A percentile compares a stretch with the other conserved stretches of the same genome.
These are phyloP conservation scores for Chaunax sp. DNA, from an alignment of 2,797 vertebrate genomes.

Conservation along the genomic window DNA sequence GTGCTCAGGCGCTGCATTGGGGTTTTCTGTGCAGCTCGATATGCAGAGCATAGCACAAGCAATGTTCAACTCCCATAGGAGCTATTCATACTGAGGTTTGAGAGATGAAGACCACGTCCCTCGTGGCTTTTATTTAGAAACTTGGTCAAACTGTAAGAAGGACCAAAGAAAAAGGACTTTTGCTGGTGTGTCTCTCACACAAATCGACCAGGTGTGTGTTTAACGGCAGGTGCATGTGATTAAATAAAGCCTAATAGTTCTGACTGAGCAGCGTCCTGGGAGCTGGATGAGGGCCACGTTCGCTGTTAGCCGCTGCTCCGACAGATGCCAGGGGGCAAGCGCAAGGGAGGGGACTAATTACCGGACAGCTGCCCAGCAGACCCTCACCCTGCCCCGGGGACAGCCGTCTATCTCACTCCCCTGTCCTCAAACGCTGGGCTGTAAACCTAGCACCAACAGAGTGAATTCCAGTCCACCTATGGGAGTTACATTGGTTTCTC, in stretches of 20 bases:
- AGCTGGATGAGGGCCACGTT: conserved; percentile 76
- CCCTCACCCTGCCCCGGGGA: conserved; percentile 79
- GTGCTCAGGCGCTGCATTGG: conserved; percentile 4
- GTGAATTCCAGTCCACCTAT: conserved; percentile 55
- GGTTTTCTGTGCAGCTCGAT: conserved; percentile 20
- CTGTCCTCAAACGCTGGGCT: conserved; percentile 66
- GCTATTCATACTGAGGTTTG: conserved; percentile 30
- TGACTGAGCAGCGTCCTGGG: conserved; percentile 78
- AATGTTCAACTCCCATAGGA: conserved; percentile 46
- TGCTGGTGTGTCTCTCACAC: conserved; percentile 27
- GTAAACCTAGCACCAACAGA: conserved; percentile 44
- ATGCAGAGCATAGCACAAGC: conserved; percentile 26
- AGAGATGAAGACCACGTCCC: conserved; percentile 33
- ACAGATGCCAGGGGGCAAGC: conserved; percentile 83
- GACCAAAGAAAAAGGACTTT: conserved; percentile 8
- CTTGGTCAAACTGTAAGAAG: conserved; percentile 30
- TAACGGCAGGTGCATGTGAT: conserved; percentile 72
- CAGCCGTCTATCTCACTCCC: conserved; percentile 66
- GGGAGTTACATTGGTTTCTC: conserved; percentile 31
- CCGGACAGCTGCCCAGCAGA: conserved; percentile 87
- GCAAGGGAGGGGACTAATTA: conserved; percentile 86
- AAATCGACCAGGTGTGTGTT: conserved; percentile 66
- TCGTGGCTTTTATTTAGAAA: conserved; percentile 36
- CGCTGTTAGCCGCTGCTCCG: conserved; percentile 72
- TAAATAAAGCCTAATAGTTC: conserved; percentile 83